Base-by-base conservation (phyloP, 2,797 vertebrate genomes). In the Nannoperca obscura region DNA sequence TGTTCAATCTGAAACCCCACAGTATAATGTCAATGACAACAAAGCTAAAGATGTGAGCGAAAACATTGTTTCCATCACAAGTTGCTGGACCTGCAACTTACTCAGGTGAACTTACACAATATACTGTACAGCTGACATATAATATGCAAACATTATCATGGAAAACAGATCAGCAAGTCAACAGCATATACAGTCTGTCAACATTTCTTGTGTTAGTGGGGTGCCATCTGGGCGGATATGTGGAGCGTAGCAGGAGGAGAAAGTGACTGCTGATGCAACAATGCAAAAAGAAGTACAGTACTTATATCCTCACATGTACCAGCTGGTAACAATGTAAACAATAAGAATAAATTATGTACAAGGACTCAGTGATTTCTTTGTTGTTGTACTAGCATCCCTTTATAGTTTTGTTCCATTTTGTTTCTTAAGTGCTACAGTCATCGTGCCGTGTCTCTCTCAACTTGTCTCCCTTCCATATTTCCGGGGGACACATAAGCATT, bases 1-100 rank as follows among this genome's bases (percentile, higher is more conserved):
- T 20, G 44, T 64, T 62, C 36, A 8, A 1, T 66, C 24, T 72
- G 44, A 85, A 82, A 71, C 7, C 54, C 72, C 24, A 2, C 22
- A 54, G 14, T 36, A 11, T 15, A 55, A 36, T 3, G 47, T 64
- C 78, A 73, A 5, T 24, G 9, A 40, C n/a, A 42, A 55, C 36
- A 38, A 57, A 7, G 5, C 53, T 32, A 34, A 8, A 52, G 30
- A 84, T 59, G 20, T 14, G 20, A 34, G 17, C 1, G 0, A 57
- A 47, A 59, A 62, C 2, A 44, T n/a, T n/a, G n/a, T n/a, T n/a
- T n/a, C n/a, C n/a, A n/a, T n/a, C n/a, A n/a, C n/a, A n/a, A n/a
- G 30, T 32, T 32, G 30, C n/a, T 5, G 15, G 50, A 63, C 5
- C 13, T 22, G 46, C 11, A n/a, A 32, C 32, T 17, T 58, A 22